phyloP scores from a whole-genome alignment of 1,140 invertebrate genomes.

The Ceratina australensis region DNA sequence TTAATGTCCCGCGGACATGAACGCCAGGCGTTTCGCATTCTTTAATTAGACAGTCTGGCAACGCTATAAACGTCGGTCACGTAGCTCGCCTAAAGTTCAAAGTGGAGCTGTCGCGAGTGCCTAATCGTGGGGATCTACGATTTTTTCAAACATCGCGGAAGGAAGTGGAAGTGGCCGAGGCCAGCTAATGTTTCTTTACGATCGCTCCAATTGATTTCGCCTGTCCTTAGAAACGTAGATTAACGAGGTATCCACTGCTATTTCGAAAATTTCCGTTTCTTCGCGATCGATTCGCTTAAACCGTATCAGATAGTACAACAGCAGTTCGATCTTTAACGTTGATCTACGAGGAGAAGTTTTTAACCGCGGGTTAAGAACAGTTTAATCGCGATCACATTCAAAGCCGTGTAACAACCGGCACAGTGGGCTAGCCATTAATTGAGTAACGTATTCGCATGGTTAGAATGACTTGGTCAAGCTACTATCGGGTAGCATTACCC shows the following conservation, averaged over 20 bases:
- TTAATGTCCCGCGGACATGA: conserved; percentile 74
- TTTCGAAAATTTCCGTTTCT: no score
- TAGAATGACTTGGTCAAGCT: neutral
- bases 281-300: no score
- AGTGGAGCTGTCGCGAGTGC: neutral
- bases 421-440: conserved; percentile 8
- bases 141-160: conserved; percentile 18
- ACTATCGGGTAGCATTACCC: conserved; percentile 16
- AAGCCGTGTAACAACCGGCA: neutral
- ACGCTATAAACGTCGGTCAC: conserved; percentile 28
- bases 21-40: conserved; percentile 67
- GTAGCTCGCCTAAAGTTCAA: conserved; percentile 21
- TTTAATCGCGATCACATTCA: neutral
- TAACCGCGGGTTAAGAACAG: no score
- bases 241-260: neutral
- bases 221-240: neutral
- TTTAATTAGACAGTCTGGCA: conserved; percentile 71
- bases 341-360: no score
- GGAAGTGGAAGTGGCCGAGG: neutral
- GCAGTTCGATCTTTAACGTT: no score
- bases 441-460: conserved; percentile 17
- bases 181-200: conserved; percentile 9
- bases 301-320: no score
- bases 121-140: conserved; percentile 33
- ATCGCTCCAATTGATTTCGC: conserved; percentile 13